These are phyloP conservation scores for Dicrurus megarhynchus DNA, from an alignment of 2,113 vertebrate species.

Conservation along the genomic window DNA sequence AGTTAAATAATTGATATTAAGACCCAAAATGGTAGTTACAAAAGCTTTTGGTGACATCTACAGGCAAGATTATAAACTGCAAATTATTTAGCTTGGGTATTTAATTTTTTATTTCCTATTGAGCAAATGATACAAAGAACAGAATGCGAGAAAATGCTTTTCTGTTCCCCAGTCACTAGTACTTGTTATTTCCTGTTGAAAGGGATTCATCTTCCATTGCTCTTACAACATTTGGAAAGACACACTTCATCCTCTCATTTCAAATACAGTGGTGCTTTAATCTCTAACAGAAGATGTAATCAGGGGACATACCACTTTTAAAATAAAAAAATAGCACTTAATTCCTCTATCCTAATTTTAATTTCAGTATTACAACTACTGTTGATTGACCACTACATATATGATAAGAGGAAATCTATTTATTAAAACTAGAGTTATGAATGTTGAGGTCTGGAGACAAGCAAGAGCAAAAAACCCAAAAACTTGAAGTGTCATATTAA, in stretches of 20 bases:
- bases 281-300: background rate
- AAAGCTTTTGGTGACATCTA: slow-evolving; percentile 29
- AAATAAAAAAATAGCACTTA: background rate
- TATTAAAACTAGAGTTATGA: background rate
- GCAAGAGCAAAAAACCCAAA: background rate
- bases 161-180: background rate
- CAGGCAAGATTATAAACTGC: slow-evolving; percentile 5
- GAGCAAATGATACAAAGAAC: background rate
- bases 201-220: background rate
- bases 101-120: background rate
- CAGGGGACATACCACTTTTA: background rate
- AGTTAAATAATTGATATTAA: background rate
- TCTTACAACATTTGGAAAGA: background rate
- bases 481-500: background rate
- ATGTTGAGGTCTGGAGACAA: background rate
- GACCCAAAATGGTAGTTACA: background rate
- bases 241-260: background rate
- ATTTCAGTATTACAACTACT: background rate
- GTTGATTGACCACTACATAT: background rate
- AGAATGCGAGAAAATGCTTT: background rate
- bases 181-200: background rate
- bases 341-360: background rate
- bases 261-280: background rate
- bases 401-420: background rate
- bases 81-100: background rate